Conservation (phyloP, 2,113 vertebrate genomes). For the Coreoperca whiteheadi region DNA sequence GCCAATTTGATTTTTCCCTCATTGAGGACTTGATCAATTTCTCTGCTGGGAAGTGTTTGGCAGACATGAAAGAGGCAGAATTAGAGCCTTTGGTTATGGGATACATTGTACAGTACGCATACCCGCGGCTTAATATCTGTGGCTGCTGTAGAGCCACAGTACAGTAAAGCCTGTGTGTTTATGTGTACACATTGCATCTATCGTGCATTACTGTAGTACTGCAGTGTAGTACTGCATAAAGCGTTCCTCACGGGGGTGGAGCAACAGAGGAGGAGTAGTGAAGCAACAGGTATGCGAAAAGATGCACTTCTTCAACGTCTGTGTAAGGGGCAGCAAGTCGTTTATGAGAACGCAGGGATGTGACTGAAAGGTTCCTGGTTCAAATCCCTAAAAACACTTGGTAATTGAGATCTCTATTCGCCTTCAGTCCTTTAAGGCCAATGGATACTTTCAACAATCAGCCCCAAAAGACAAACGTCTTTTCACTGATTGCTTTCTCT, state of each 20-base stretch:
- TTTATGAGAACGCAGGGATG: background rate
- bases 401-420: background rate
- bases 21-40: constrained; percentile 81
- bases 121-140: constrained; percentile 18
- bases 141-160: constrained; percentile 19
- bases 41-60: constrained; percentile 67
- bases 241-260: constrained; percentile 6
- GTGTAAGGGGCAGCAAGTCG: background rate
- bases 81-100: constrained; percentile 55
- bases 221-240: background rate
- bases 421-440: background rate
- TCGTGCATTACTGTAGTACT: background rate
- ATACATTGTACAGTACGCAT: constrained; percentile 41
- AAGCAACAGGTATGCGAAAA: constrained; percentile 24
- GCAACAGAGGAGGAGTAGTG: background rate
- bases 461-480: background rate
- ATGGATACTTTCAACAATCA: background rate
- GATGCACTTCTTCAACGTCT: background rate
- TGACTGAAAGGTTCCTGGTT: constrained; percentile 7
- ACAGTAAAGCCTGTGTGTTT: constrained; percentile 12
- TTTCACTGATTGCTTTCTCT: no score
- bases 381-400: background rate
- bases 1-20: constrained; percentile 80
- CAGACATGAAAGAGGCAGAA: constrained; percentile 65
- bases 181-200: constrained; percentile 9